A percentile compares a stretch with the other conserved stretches of the same genome.
These are phyloP conservation scores for Acleris holmiana DNA, from an alignment of 2,888 invertebrate genomes.

Conservation along the genomic window DNA sequence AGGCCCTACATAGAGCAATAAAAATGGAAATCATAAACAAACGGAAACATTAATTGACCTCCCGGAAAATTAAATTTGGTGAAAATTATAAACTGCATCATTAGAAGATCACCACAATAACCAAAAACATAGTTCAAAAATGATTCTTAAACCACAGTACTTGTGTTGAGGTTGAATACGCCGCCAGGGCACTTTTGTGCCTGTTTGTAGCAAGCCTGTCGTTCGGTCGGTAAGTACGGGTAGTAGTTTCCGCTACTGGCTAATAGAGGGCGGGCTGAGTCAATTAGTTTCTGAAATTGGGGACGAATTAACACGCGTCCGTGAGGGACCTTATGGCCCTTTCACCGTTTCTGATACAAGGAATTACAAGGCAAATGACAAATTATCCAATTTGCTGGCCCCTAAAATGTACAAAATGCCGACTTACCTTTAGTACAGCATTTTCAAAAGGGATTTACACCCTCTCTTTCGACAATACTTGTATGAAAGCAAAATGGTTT, in stretches of 20 bases:
- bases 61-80: conserved; percentile 2
- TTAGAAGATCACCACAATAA: neutral
- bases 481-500: too few species aligned
- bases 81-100: neutral
- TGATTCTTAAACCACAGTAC: neutral
- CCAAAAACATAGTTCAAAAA: neutral
- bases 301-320: neutral
- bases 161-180: neutral
- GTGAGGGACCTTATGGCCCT: neutral
- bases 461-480: too few species aligned
- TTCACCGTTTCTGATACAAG: neutral
- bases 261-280: conserved; percentile 15
- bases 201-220: neutral
- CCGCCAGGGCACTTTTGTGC: neutral
- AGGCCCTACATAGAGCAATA: neutral
- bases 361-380: too few species aligned
- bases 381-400: too few species aligned
- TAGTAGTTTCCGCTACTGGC: conserved; percentile 10
- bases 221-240: conserved; percentile 4
- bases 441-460: too few species aligned
- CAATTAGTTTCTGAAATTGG: neutral
- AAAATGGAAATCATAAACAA: conserved; percentile 8
- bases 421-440: too few species aligned
- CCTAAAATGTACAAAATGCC: too few species aligned
- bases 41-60: conserved; percentile 17